phyloP scores from a whole-genome alignment of 2,888 invertebrate species.

The Ceriagrion tenellum region DNA sequence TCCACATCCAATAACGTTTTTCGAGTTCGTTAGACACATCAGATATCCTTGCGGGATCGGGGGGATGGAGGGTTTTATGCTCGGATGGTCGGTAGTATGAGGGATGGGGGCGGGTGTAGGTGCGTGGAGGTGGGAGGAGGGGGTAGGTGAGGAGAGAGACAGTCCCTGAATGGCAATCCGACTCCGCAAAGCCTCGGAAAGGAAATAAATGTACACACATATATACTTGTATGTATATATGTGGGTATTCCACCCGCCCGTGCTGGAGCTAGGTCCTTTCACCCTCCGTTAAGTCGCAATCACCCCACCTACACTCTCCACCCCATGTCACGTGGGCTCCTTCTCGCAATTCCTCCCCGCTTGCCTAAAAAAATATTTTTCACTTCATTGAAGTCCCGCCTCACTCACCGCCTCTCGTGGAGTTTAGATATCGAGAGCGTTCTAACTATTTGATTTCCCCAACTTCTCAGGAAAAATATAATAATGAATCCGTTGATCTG shows the following conservation, averaged over 20 bases:
- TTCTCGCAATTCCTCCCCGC: too few species aligned
- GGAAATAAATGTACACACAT: background rate
- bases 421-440: too few species aligned
- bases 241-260: background rate
- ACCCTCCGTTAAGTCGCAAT: slow-evolving; percentile 52
- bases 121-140: background rate
- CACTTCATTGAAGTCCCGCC: too few species aligned
- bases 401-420: too few species aligned
- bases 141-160: background rate
- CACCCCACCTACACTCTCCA: background rate
- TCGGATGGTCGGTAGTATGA: background rate
- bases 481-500: too few species aligned
- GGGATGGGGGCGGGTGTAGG: background rate
- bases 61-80: slow-evolving; percentile 43
- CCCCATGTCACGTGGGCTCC: slow-evolving; percentile 21
- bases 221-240: too few species aligned
- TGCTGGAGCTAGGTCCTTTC: slow-evolving; percentile 17
- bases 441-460: too few species aligned
- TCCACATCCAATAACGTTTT: slow-evolving; percentile 64
- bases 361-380: too few species aligned
- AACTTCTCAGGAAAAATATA: too few species aligned
- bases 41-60: slow-evolving; percentile 60
- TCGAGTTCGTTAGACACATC: slow-evolving; percentile 66
- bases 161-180: background rate
- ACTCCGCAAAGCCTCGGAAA: background rate